A percentile compares a stretch with the other conserved stretches of the same genome.
phyloP scores from a whole-genome alignment of 2,113 vertebrate genomes.

The Mus spicilegus region DNA sequence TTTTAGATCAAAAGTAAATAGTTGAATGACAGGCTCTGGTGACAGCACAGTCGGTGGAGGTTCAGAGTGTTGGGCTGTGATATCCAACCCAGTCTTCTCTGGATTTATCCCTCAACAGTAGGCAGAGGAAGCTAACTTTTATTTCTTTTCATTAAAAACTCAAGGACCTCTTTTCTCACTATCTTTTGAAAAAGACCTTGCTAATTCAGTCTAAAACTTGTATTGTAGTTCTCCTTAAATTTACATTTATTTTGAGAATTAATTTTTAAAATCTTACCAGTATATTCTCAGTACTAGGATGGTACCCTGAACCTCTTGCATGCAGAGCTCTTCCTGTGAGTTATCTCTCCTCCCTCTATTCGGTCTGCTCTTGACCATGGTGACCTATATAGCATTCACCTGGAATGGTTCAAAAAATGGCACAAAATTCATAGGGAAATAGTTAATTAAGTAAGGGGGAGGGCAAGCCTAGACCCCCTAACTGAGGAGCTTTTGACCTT shows the following conservation, averaged over 20 bases:
- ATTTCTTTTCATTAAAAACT: conserved; percentile 40
- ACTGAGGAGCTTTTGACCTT: not conserved
- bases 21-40: conserved; percentile 59
- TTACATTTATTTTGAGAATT: not conserved
- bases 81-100: conserved; percentile 15
- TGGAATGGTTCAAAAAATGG: conserved; percentile 29
- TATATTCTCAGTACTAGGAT: not conserved
- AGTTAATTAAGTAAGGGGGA: not conserved
- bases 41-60: not conserved
- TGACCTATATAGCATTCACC: conserved; percentile 18
- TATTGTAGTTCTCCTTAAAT: not conserved
- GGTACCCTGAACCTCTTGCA: not conserved
- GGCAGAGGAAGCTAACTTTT: not conserved
- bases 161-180: not conserved
- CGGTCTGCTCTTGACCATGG: not conserved
- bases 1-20: conserved; percentile 69
- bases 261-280: not conserved
- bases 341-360: not conserved
- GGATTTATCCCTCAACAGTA: not conserved
- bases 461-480: not conserved
- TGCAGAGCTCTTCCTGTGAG: not conserved
- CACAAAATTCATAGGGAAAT: conserved; percentile 25
- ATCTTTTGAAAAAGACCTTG: conserved; percentile 32
- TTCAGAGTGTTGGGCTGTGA: conserved; percentile 8
- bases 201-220: conserved; percentile 46